Percentiles rank a stretch among this genome's conserved stretches.
Evolutionary conservation across 2,888 invertebrate genomes (phyloP).

Genomic region (Amphiduros pacificus): DNA sequence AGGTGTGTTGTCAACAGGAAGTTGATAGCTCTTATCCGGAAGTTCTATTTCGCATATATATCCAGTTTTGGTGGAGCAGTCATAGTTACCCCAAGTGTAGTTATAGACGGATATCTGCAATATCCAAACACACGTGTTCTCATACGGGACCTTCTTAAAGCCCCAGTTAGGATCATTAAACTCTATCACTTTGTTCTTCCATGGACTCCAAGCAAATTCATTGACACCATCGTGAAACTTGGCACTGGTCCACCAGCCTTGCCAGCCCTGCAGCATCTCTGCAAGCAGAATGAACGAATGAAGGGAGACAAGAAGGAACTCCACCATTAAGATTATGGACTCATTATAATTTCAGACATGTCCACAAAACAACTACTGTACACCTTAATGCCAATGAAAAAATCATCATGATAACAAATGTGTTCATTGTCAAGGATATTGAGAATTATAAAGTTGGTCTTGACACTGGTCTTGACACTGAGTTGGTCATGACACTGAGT

Average conservation of each 20-base stretch:
- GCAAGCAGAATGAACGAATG: too few species aligned
- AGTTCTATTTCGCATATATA: constrained; percentile 29
- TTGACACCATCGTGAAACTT: constrained; percentile 12
- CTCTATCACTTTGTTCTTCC: constrained; percentile 16
- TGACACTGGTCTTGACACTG: too few species aligned
- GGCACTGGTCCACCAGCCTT: constrained; percentile 18
- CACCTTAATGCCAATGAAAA: too few species aligned
- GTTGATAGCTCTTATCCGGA: neutral
- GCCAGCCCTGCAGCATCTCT: constrained; percentile 20
- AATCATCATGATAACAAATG: too few species aligned
- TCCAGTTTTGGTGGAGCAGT: constrained; percentile 29
- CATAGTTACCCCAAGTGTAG: constrained; percentile 32
- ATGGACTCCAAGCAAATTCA: constrained; percentile 3
- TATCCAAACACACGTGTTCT: constrained; percentile 32
- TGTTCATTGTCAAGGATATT: too few species aligned
- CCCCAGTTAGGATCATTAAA: constrained; percentile 23
- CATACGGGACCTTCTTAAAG: constrained; percentile 25
- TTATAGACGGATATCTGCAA: constrained; percentile 32
- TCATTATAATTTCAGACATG: neutral
- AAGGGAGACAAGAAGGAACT: neutral
- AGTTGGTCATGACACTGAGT: too few species aligned
- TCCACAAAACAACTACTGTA: too few species aligned
- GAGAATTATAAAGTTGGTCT: too few species aligned
- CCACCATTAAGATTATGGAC: neutral
- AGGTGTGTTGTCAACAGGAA: too few species aligned